Conservation (phyloP, 2,113 vertebrate genomes). For the Tyrannus savana region DNA sequence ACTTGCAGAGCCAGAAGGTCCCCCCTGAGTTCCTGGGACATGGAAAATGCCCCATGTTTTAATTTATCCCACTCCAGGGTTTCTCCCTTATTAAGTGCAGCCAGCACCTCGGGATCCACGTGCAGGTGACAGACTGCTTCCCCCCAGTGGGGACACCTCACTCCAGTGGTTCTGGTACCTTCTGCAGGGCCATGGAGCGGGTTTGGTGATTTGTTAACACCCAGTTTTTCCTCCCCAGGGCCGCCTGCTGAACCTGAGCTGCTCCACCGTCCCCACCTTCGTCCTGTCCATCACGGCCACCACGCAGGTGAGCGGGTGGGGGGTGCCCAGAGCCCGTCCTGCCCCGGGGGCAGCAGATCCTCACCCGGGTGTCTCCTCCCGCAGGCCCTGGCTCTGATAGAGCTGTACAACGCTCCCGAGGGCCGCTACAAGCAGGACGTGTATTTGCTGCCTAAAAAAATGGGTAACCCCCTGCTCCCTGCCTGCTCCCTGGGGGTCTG, state of each 20-base stretch:
- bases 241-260: conserved; percentile 92
- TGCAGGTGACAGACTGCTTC: neutral
- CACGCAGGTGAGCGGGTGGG: conserved; percentile 83
- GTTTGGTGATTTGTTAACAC: rapidly evolving
- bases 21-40: rapidly evolving
- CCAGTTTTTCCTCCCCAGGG: conserved; percentile 54
- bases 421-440: conserved; percentile 98
- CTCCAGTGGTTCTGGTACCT: rapidly evolving
- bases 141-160: rapidly evolving
- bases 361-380: neutral
- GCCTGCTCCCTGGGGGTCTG: rapidly evolving
- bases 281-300: conserved; percentile 97
- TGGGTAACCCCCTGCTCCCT: conserved; percentile 73
- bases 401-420: conserved; percentile 95
- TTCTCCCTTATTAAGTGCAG: neutral
- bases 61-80: neutral
- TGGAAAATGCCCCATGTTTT: neutral
- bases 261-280: conserved; percentile 97
- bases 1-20: neutral
- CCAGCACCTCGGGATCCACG: rapidly evolving
- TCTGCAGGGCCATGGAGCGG: rapidly evolving
- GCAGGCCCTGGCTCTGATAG: conserved; percentile 79
- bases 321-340: rapidly evolving
- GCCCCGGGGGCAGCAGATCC: neutral
- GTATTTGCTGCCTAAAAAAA: conserved; percentile 97